A percentile compares a stretch with the other conserved stretches of the same genome.
phyloP scores from a whole-genome alignment of 1,140 invertebrate genomes.

The Sinonovacula constricta region DNA sequence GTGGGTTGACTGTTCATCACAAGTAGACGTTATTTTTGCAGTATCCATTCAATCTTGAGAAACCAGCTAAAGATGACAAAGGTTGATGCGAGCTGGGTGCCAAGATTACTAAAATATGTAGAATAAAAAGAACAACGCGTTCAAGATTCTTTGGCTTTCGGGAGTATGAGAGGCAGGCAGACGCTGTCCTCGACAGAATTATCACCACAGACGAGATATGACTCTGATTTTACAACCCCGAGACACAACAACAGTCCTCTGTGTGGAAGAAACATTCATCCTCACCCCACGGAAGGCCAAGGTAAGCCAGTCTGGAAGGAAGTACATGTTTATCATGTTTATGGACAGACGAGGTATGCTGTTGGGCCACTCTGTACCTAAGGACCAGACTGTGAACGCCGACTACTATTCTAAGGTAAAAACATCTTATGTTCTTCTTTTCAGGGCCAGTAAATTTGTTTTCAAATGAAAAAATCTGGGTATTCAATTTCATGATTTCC shows the following conservation, averaged over 20 bases:
- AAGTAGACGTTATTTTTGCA: too few species aligned
- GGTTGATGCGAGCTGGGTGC: too few species aligned
- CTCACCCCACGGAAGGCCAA: slow-evolving; percentile 6
- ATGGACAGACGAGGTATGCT: slow-evolving; percentile 3
- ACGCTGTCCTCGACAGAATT: too few species aligned
- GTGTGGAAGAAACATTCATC: slow-evolving; percentile 1
- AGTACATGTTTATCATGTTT: slow-evolving; percentile 23
- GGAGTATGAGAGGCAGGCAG: too few species aligned
- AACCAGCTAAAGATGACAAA: too few species aligned
- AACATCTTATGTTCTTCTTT: neutral
- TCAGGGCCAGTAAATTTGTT: neutral
- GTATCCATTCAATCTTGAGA: too few species aligned
- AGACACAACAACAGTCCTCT: neutral
- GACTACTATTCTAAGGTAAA: neutral
- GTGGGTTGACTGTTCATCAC: too few species aligned
- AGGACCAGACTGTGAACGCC: slow-evolving; percentile 2
- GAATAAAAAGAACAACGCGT: too few species aligned
- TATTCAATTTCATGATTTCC: neutral
- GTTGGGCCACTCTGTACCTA: neutral
- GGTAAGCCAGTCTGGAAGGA: neutral
- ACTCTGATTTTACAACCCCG: slow-evolving; percentile 35
- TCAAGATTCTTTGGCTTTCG: too few species aligned
- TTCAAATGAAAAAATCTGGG: neutral
- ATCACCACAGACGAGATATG: too few species aligned
- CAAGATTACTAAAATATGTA: too few species aligned